Evolutionary conservation across 1,140 invertebrate species (phyloP).

Genomic region (Euglossa dilemma): DNA sequence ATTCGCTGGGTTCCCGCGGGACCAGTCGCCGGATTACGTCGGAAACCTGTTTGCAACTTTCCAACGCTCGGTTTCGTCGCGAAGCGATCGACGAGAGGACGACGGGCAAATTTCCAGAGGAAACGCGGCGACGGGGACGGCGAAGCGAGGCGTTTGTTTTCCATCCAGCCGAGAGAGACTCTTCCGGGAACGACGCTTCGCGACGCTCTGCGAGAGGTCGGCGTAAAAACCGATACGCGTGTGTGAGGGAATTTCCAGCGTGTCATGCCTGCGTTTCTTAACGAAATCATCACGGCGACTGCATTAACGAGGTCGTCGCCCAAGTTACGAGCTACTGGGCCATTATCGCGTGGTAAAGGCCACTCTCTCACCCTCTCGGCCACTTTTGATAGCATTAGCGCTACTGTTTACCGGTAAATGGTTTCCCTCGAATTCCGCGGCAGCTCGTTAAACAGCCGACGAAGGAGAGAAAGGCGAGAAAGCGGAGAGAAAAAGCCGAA

Average conservation of each 20-base stretch:
- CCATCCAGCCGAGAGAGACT: no score
- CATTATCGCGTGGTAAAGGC: constrained; percentile 1
- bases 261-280: background rate
- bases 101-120: constrained; percentile 5
- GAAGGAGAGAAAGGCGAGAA: background rate
- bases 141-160: no score
- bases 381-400: constrained; percentile 44
- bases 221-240: background rate
- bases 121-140: background rate
- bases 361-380: background rate
- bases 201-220: background rate
- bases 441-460: constrained; percentile 6
- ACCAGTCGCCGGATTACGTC: background rate
- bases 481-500: background rate
- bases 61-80: background rate
- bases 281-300: constrained; percentile 13
- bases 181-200: no score
- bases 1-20: background rate
- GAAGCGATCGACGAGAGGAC: background rate
- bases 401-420: constrained; percentile 37
- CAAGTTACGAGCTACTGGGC: constrained; percentile 10
- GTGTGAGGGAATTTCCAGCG: background rate
- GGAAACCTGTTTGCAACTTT: constrained; percentile 43
- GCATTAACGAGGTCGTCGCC: constrained; percentile 4
- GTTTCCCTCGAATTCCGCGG: constrained; percentile 24